Evolutionary conservation across 1,140 invertebrate genomes (phyloP).

Genomic region (Vanessa atalanta): DNA sequence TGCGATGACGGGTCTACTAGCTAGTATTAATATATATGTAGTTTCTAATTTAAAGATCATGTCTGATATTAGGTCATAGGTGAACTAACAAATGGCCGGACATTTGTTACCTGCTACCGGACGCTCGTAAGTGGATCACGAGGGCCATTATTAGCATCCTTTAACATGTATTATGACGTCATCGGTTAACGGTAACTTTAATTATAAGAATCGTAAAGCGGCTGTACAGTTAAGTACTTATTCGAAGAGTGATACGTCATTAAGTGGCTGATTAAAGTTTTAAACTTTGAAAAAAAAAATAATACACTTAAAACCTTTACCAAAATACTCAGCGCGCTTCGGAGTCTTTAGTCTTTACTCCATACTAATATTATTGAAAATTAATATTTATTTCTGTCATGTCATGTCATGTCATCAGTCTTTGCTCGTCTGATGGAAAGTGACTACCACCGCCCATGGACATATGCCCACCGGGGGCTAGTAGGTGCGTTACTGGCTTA

Average conservation of each 20-base stretch:
- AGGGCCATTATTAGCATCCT: conserved; percentile 40
- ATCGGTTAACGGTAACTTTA: conserved; percentile 24
- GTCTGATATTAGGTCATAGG: conserved; percentile 5
- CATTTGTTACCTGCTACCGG: conserved; percentile 35
- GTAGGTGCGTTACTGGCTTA: no score
- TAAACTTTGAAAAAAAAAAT: neutral
- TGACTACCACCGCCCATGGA: no score
- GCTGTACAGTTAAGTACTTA: neutral
- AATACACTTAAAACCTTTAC: no score
- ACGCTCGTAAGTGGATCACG: conserved; percentile 47
- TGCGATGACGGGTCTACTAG: no score
- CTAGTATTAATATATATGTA: no score
- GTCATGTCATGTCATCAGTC: no score
- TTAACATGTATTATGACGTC: conserved; percentile 33
- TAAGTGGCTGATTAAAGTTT: neutral
- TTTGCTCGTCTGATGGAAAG: no score
- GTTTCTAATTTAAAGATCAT: neutral
- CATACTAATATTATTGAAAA: no score
- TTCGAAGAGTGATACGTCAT: neutral
- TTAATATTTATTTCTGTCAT: no score
- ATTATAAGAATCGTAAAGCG: conserved; percentile 11
- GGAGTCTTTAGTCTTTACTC: no score
- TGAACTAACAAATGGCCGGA: conserved; percentile 10
- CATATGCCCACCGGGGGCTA: no score
- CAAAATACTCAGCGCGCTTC: no score